Evolutionary conservation across 2,888 invertebrate species (phyloP).

Genomic region (Tanypteryx hageni): DNA sequence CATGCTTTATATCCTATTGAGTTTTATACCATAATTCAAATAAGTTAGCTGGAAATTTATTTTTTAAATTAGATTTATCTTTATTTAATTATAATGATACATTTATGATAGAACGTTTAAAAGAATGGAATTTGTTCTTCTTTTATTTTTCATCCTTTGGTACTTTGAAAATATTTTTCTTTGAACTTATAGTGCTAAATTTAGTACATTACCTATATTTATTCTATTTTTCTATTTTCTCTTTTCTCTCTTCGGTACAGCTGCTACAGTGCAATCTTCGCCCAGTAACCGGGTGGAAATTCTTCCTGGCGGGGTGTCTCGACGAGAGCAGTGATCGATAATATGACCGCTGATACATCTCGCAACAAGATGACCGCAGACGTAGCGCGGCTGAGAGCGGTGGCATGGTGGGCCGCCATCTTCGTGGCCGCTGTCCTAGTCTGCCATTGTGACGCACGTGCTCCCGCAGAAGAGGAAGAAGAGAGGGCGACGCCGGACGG

Average conservation of each 20-base stretch:
- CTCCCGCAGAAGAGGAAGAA: neutral
- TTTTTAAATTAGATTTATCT: too few species aligned
- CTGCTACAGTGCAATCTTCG: neutral
- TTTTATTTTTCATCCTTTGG: too few species aligned
- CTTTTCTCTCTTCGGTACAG: neutral
- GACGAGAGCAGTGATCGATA: neutral
- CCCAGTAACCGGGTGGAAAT: neutral
- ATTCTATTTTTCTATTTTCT: too few species aligned
- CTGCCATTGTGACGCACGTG: conserved; percentile 29
- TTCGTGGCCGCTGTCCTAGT: conserved; percentile 28
- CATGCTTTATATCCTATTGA: too few species aligned
- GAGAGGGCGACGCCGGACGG: neutral
- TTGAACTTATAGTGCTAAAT: too few species aligned
- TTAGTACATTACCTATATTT: too few species aligned
- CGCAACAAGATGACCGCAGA: neutral
- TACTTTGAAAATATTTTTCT: too few species aligned
- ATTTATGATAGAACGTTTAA: too few species aligned
- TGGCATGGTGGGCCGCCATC: neutral
- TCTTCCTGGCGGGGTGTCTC: neutral
- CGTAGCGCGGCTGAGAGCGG: neutral
- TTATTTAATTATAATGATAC: too few species aligned
- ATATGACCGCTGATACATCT: neutral
- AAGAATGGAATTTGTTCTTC: too few species aligned
- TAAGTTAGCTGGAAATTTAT: too few species aligned
- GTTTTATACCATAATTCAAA: too few species aligned